Evolutionary conservation across 92 coral and sea anemone genomes (phyloP).

Genomic region (Umimayanthus kanabou): DNA sequence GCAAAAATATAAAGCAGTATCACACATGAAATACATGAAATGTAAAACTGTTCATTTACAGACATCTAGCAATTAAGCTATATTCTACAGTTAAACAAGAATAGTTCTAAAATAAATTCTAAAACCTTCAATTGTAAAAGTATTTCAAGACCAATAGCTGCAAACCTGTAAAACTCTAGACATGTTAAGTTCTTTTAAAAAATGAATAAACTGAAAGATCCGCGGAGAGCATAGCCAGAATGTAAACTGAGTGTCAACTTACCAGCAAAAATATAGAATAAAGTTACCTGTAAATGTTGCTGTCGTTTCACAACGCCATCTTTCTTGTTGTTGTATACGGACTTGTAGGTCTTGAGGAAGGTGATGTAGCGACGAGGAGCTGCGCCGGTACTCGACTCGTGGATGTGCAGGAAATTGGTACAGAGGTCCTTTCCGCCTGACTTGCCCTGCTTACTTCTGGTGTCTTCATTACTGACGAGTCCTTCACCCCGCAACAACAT

Average conservation of each 20-base stretch:
- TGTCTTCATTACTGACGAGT: slow-evolving; percentile 49
- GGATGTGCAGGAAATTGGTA: slow-evolving; percentile 84
- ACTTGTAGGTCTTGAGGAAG: slow-evolving; percentile 92
- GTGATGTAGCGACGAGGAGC: slow-evolving; percentile 99
- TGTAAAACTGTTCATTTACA: too few species aligned
- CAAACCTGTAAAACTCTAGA: too few species aligned
- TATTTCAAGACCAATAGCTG: too few species aligned
- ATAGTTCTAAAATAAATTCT: too few species aligned
- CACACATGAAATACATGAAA: too few species aligned
- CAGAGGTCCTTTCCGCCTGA: slow-evolving; percentile 74
- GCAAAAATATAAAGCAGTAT: too few species aligned
- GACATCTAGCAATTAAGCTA: too few species aligned
- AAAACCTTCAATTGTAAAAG: too few species aligned
- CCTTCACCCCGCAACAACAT: slow-evolving; percentile 88
- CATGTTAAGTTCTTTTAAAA: too few species aligned
- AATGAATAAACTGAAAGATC: too few species aligned
- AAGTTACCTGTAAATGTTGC: slow-evolving; percentile 88
- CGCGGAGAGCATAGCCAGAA: too few species aligned
- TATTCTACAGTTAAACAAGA: too few species aligned
- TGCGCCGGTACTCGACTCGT: slow-evolving; percentile 86
- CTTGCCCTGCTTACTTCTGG: slow-evolving; percentile 52
- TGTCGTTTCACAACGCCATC: slow-evolving; percentile 95
- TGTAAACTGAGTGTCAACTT: not conserved
- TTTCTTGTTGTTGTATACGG: slow-evolving; percentile 84
- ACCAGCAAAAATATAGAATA: not conserved